Evolutionary conservation across 2,888 invertebrate species (phyloP), one percentile per base, ranked within the genome.

Genomic region (Tanypteryx hageni): DNA sequence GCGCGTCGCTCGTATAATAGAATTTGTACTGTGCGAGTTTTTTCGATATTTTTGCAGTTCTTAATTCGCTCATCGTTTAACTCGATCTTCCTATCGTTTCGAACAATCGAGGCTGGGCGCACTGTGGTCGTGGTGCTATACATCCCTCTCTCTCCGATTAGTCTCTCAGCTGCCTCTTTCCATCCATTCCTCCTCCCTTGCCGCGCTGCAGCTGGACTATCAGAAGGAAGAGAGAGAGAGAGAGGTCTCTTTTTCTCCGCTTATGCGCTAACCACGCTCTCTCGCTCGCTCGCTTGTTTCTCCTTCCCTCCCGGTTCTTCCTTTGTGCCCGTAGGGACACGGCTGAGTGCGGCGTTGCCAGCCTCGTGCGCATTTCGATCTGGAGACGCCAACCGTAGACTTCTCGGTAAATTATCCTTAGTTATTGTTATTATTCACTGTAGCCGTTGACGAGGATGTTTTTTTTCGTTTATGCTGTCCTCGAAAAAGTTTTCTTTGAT

Each of bases 261-360:
- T 13, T 81, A 64, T 64, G 14, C n/a, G 64, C n/a, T n/a, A n/a
- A 18, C 27, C 22, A 27, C 81, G 81, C 31, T 81, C 22, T 18
- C 31, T n/a, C 81, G 18, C 22, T 58, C 58, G n/a, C n/a, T n/a
- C n/a, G n/a, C n/a, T n/a, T n/a, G n/a, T n/a, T 83, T 16, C 56
- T 9, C 83, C 83, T n/a, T 56, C 83, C 83, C 84, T 44, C 68
- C 22, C 68, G 14, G 13, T 27, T 82, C 44, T 44, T 83, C 64
- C 89, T 68, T 64, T 89, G 89, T 68, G 56, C 83, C 57, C 44
- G 83, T 83, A 44, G 64, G 89, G 89, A 89, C 89, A 44, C 83
- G 56, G 82, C 27, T 44, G 86, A 86, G 86, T 86, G 89, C 89
- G 89, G 31, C n/a, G 89, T 89, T 89, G 89, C 89, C 89, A 64